These are phyloP conservation scores for Tyrannus savana DNA, from an alignment of 2,113 vertebrate species.

Conservation along the genomic window DNA sequence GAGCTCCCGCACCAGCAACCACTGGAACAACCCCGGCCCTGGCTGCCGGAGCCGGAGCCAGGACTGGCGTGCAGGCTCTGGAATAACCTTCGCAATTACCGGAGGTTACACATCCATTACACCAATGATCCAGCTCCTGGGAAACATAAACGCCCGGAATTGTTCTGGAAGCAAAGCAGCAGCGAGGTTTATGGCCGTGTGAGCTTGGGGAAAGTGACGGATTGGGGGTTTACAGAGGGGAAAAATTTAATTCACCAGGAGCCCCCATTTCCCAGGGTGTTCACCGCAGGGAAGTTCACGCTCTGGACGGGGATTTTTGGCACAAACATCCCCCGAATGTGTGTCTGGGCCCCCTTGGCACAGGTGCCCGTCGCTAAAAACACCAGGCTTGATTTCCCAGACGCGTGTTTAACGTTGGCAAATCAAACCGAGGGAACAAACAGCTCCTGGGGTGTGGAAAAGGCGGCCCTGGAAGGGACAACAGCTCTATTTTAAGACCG, in stretches of 20 bases:
- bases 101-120: slow-evolving; percentile 21
- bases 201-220: background rate
- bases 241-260: background rate
- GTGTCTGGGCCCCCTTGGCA: background rate
- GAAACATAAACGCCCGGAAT: background rate
- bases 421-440: background rate
- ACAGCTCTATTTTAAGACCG: slow-evolving; percentile 51
- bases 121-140: background rate
- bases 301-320: accelerated
- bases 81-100: slow-evolving; percentile 8
- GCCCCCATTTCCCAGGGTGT: background rate
- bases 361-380: accelerated
- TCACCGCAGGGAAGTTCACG: background rate
- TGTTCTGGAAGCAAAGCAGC: background rate
- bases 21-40: background rate
- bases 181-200: background rate
- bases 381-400: background rate
- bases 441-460: background rate
- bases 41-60: background rate
- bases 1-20: background rate
- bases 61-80: background rate
- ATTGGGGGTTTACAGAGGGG: background rate
- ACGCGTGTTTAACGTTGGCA: background rate
- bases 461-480: background rate
- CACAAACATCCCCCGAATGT: accelerated